Conservation (phyloP, 2,113 vertebrate genomes). For the Jacana jacana region DNA sequence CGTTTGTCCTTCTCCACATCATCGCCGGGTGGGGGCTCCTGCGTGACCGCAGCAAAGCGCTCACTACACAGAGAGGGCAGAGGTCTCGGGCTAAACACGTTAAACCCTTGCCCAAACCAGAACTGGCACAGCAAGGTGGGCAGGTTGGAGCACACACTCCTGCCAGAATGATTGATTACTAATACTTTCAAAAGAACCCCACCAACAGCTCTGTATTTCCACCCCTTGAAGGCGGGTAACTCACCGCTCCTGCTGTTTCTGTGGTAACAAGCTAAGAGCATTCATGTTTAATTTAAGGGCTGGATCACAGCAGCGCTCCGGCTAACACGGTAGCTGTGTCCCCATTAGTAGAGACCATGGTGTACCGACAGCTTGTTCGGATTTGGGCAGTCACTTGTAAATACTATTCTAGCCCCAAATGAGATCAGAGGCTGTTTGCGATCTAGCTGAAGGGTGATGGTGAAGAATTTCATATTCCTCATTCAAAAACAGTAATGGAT, state of each 20-base stretch:
- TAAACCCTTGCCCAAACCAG: not conserved
- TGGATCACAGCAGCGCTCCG: not conserved
- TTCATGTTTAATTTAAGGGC: not conserved
- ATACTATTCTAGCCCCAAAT: not conserved
- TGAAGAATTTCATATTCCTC: not conserved
- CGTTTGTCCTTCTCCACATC: not conserved
- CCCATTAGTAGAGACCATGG: not conserved
- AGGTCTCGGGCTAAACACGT: not conserved
- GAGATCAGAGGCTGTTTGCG: too few species aligned
- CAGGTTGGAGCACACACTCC: not conserved
- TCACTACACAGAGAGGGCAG: not conserved
- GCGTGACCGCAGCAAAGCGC: not conserved
- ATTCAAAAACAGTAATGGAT: not conserved
- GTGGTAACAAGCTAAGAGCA: not conserved
- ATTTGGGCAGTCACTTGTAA: not conserved
- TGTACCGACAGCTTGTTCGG: not conserved
- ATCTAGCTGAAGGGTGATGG: not conserved
- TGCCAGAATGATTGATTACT: not conserved
- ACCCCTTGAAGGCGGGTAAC: not conserved
- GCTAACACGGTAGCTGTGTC: not conserved
- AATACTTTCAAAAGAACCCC: not conserved
- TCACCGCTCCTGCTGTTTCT: not conserved
- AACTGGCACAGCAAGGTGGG: rapidly evolving
- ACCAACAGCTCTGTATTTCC: not conserved
- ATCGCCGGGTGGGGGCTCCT: not conserved